Conservation (phyloP, 2,113 vertebrate genomes). For the Columba livia region DNA sequence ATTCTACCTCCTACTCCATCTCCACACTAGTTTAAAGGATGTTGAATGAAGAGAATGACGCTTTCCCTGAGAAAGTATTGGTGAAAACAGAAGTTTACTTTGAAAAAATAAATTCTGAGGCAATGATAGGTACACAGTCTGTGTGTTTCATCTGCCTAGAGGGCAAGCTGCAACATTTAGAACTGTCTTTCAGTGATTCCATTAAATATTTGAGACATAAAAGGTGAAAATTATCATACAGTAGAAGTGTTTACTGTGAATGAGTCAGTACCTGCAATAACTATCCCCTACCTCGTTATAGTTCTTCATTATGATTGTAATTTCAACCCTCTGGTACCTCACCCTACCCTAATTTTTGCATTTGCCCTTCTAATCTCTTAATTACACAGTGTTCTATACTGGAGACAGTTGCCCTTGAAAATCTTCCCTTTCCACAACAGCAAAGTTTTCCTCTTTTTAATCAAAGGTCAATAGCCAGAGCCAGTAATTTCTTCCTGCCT, state of each 20-base stretch:
- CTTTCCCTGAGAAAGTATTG: background rate
- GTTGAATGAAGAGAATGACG: background rate
- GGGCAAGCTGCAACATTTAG: background rate
- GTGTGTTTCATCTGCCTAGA: conserved; percentile 10
- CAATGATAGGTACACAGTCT: background rate
- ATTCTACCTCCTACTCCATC: background rate
- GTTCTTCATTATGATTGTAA: background rate
- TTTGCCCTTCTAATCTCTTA: background rate
- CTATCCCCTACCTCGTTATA: background rate
- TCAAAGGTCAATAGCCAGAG: background rate
- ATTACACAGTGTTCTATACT: background rate
- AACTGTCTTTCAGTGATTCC: conserved; percentile 11
- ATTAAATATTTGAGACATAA: conserved; percentile 41
- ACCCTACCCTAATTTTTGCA: background rate
- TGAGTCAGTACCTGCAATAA: background rate
- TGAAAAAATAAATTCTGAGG: conserved; percentile 24
- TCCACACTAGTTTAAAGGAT: background rate
- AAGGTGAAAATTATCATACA: background rate
- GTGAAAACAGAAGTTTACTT: background rate
- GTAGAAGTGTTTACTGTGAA: background rate
- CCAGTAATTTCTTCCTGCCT: background rate
- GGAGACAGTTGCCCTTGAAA: background rate
- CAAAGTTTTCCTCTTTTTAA: background rate
- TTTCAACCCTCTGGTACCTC: background rate
- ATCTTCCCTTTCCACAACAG: background rate